These are phyloP conservation scores for Aphyosemion australe DNA, from an alignment of 2,113 vertebrate genomes.

Conservation along the genomic window DNA sequence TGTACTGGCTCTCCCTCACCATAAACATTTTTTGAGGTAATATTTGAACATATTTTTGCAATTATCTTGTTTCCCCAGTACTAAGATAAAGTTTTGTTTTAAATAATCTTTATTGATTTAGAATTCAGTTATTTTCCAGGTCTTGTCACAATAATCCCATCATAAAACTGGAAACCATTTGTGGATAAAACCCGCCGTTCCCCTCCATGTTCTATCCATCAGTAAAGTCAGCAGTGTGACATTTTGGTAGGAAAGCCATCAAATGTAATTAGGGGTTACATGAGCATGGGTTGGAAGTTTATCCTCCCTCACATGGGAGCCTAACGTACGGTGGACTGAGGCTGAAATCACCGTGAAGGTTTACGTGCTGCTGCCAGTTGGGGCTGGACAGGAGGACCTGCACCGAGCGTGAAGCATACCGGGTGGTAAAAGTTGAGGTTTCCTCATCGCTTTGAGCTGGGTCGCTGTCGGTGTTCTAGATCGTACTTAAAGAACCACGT, in stretches of 20 bases:
- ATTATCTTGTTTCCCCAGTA: too few species aligned
- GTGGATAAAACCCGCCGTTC: slow-evolving; percentile 7
- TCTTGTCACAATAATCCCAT: slow-evolving; percentile 29
- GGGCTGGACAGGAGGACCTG: slow-evolving; percentile 37
- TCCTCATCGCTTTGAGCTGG: slow-evolving; percentile 25
- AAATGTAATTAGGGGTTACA: slow-evolving; percentile 66
- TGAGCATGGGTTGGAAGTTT: slow-evolving; percentile 43
- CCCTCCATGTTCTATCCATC: slow-evolving; percentile 25
- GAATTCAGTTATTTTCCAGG: background rate
- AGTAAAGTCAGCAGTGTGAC: slow-evolving; percentile 39
- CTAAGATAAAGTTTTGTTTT: too few species aligned
- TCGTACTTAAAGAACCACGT: slow-evolving; percentile 2
- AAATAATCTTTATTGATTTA: too few species aligned
- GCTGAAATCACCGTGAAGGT: slow-evolving; percentile 58
- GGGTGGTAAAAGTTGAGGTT: slow-evolving; percentile 53
- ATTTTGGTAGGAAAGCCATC: slow-evolving; percentile 60
- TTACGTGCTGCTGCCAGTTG: slow-evolving; percentile 51
- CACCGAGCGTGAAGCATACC: slow-evolving; percentile 48
- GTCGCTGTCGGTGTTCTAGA: slow-evolving; percentile 31
- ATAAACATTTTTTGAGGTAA: too few species aligned
- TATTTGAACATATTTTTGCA: too few species aligned
- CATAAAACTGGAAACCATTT: slow-evolving; percentile 13
- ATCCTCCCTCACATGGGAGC: slow-evolving; percentile 54
- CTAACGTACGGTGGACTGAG: slow-evolving; percentile 56
- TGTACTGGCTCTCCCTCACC: too few species aligned